phyloP scores from a whole-genome alignment of 2,888 invertebrate genomes.

The Lasioglossum lativentre region DNA sequence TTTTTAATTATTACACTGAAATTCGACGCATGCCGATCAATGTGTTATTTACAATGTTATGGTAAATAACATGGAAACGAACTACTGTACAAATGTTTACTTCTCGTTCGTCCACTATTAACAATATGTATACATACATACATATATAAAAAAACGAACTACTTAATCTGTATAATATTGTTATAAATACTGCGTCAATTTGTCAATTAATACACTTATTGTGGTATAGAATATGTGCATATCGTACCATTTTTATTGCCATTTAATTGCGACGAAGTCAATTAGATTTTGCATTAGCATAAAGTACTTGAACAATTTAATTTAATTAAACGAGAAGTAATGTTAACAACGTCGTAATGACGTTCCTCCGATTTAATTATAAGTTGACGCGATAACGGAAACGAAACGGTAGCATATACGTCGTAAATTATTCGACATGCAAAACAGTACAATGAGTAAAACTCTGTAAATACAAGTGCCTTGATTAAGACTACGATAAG shows the following conservation, averaged over 20 bases:
- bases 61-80: slow-evolving; percentile 13
- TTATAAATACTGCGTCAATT: slow-evolving; percentile 39
- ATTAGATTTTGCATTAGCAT: slow-evolving; percentile 25
- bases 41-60: slow-evolving; percentile 13
- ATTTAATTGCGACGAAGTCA: slow-evolving; percentile 24
- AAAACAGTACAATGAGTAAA: slow-evolving; percentile 14
- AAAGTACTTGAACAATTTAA: slow-evolving; percentile 47
- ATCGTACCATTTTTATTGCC: slow-evolving; percentile 19
- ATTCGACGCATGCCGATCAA: neutral
- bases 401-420: neutral
- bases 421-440: slow-evolving; percentile 42
- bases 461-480: slow-evolving; percentile 77
- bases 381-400: slow-evolving; percentile 12
- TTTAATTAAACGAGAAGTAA: slow-evolving; percentile 36
- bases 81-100: slow-evolving; percentile 29
- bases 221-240: neutral
- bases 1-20: neutral
- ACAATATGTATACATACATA: slow-evolving; percentile 35
- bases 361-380: slow-evolving; percentile 12
- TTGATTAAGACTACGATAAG: slow-evolving; percentile 67
- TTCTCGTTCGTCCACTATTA: slow-evolving; percentile 42
- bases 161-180: slow-evolving; percentile 44
- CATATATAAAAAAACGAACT: slow-evolving; percentile 12
- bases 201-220: slow-evolving; percentile 30
- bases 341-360: slow-evolving; percentile 13